phyloP scores from a whole-genome alignment of 2,797 vertebrate species.

The Scarus forsteni region DNA sequence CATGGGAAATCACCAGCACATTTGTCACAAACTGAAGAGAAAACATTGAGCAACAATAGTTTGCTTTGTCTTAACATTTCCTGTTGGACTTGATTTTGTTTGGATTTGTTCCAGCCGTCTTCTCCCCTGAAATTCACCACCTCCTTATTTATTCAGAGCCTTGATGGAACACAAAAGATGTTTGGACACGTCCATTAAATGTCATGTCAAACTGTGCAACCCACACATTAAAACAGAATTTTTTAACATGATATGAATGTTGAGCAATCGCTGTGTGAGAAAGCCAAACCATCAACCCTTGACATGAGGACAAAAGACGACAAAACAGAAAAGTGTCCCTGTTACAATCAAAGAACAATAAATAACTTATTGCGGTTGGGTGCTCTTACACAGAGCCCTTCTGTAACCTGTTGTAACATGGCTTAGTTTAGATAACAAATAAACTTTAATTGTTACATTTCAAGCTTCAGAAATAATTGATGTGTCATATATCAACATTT shows the following conservation, averaged over 20 bases:
- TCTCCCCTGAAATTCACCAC: not conserved
- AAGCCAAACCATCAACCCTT: not conserved
- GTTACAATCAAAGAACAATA: conserved; percentile 10
- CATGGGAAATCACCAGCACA: not conserved
- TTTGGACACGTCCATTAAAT: conserved; percentile 5
- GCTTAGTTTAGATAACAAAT: not conserved
- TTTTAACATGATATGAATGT: conserved; percentile 7
- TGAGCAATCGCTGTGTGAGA: not conserved
- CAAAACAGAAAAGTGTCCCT: not conserved
- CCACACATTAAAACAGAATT: not conserved
- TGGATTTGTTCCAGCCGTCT: conserved; percentile 20
- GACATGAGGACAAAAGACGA: conserved; percentile 4
- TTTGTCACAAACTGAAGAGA: not conserved
- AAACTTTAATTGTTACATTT: not conserved
- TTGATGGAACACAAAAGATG: not conserved
- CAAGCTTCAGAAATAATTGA: not conserved
- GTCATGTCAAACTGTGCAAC: not conserved
- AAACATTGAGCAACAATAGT: conserved; percentile 22
- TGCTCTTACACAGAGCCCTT: not conserved
- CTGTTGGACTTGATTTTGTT: conserved; percentile 50
- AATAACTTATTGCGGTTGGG: not conserved
- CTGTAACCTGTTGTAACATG: not conserved
- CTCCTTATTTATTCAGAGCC: not conserved
- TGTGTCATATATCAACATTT: not conserved
- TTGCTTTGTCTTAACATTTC: conserved; percentile 26